phyloP scores from a whole-genome alignment of 1,140 invertebrate genomes.

The Diploscapter pachys region DNA sequence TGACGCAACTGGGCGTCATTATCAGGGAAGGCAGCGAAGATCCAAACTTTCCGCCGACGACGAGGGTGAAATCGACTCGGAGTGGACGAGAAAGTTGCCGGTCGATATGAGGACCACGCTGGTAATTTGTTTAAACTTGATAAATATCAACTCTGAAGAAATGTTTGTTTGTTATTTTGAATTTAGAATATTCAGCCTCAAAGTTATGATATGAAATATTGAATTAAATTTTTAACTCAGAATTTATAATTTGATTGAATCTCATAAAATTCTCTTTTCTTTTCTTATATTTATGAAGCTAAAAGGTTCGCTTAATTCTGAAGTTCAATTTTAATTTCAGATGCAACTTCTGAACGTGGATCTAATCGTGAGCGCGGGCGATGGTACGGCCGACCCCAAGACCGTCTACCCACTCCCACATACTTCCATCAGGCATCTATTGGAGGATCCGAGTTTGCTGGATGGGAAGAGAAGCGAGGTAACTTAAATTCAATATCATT shows the following conservation, averaged over 20 bases:
- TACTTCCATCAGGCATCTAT: constrained; percentile 42
- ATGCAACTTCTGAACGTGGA: constrained; percentile 58
- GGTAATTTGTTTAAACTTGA: no score
- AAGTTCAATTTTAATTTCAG: no score
- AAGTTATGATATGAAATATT: no score
- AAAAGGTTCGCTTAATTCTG: no score
- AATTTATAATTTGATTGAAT: no score
- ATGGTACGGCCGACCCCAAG: constrained; percentile 37
- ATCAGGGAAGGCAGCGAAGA: constrained; percentile 45
- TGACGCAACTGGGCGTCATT: constrained; percentile 54
- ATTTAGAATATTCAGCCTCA: no score
- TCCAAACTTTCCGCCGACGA: constrained; percentile 44
- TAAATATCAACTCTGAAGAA: no score
- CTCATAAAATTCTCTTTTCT: no score
- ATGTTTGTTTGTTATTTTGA: no score
- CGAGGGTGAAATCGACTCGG: constrained; percentile 39
- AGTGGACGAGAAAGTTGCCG: constrained; percentile 55
- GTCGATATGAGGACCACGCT: constrained; percentile 57
- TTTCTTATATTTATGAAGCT: no score
- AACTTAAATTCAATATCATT: not conserved
- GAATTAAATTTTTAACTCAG: no score
- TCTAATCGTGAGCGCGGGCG: constrained; percentile 47
- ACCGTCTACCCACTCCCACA: constrained; percentile 50
- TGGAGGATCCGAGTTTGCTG: constrained; percentile 51
- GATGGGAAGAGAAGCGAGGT: constrained; percentile 58